These are phyloP conservation scores for Antheraea yamamai DNA, from an alignment of 2,888 invertebrate genomes.

Conservation along the genomic window DNA sequence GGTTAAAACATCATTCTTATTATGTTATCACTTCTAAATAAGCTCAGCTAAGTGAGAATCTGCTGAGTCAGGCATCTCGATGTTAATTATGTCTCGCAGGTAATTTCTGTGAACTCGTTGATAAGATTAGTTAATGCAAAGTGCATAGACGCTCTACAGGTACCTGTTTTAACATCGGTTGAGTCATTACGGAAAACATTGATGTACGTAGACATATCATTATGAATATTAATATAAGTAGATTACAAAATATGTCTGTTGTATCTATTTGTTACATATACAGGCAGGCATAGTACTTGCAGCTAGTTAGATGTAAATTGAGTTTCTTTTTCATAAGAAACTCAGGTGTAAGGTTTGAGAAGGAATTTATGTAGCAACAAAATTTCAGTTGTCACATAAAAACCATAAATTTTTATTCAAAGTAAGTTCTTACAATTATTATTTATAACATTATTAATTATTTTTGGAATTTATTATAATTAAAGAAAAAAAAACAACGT, in stretches of 20 bases:
- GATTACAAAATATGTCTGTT: background rate
- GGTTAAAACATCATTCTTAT: background rate
- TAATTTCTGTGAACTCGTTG: slow-evolving; percentile 53
- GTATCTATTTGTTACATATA: background rate
- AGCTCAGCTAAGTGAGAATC: background rate
- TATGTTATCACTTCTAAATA: slow-evolving; percentile 2
- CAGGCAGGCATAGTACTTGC: too few relatives aligned
- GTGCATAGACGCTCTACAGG: slow-evolving; percentile 20
- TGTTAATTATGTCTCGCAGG: slow-evolving; percentile 47
- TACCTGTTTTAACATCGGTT: slow-evolving; percentile 21
- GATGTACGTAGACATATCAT: background rate
- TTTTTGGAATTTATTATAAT: too few relatives aligned
- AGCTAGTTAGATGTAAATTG: too few relatives aligned
- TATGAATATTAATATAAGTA: background rate
- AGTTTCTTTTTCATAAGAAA: too few relatives aligned
- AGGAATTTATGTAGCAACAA: too few relatives aligned
- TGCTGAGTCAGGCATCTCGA: slow-evolving; percentile 15
- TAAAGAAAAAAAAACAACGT: too few relatives aligned
- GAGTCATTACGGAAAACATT: background rate
- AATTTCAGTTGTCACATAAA: too few relatives aligned
- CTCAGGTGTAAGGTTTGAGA: too few relatives aligned
- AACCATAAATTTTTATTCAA: too few relatives aligned
- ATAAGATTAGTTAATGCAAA: slow-evolving; percentile 41
- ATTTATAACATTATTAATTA: too few relatives aligned
- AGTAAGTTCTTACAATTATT: too few relatives aligned